These are phyloP conservation scores for Eurytoma californica DNA, from an alignment of 2,888 invertebrate genomes.

Conservation along the genomic window DNA sequence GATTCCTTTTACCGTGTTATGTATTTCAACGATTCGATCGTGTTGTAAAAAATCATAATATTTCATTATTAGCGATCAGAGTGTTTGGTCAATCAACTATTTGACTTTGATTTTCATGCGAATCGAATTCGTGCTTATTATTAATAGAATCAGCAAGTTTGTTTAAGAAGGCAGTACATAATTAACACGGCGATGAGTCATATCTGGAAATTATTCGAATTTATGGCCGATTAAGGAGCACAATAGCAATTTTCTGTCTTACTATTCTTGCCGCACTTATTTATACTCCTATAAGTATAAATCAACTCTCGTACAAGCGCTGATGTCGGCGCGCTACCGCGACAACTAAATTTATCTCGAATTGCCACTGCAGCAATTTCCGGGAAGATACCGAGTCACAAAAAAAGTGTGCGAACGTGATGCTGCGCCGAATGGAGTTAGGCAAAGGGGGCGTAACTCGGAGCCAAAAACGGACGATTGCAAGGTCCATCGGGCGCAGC, in stretches of 20 bases:
- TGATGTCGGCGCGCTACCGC: not conserved
- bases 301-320: not conserved
- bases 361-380: no score
- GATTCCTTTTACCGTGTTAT: no score
- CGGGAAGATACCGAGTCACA: no score
- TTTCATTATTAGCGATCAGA: no score
- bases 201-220: slow-evolving; percentile 10
- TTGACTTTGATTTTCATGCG: no score
- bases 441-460: not conserved
- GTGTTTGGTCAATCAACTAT: no score
- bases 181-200: slow-evolving; percentile 12
- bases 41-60: no score
- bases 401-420: not conserved
- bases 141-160: not conserved
- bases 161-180: not conserved
- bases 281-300: no score
- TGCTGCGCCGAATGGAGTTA: not conserved
- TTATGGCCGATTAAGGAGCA: slow-evolving; percentile 8
- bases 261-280: no score
- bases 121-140: not conserved
- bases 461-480: not conserved
- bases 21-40: no score
- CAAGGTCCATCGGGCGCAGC: not conserved
- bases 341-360: no score
- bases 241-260: not conserved